Conservation (phyloP, 1,140 invertebrate genomes). For the Nautilus pompilius region DNA sequence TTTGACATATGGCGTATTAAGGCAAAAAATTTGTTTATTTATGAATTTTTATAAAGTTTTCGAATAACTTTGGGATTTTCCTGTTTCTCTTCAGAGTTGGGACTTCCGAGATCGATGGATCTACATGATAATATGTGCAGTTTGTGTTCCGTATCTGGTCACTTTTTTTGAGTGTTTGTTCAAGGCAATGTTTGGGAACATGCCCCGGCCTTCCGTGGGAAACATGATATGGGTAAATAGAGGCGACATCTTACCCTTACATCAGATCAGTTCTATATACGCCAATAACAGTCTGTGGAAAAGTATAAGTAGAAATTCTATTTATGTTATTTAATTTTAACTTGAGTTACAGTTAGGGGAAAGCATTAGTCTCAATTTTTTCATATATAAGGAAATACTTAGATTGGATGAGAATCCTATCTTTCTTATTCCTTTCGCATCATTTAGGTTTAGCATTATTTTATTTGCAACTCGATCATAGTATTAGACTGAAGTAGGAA, state of each 20-base stretch:
- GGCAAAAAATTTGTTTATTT: no score
- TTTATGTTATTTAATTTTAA: background rate
- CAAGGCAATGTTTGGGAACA: conserved; percentile 37
- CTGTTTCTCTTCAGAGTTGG: conserved; percentile 17
- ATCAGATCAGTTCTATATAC: background rate
- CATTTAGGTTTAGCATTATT: no score
- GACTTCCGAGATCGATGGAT: conserved; percentile 29
- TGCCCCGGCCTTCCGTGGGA: conserved; percentile 30
- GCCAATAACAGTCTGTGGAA: no score
- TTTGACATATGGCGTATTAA: no score
- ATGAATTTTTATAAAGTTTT: no score
- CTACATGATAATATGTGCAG: conserved; percentile 21
- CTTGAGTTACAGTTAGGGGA: background rate
- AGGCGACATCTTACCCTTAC: background rate
- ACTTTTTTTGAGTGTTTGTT: conserved; percentile 37
- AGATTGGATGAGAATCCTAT: no score
- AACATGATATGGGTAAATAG: conserved; percentile 30
- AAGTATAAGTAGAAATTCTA: background rate
- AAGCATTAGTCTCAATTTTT: no score
- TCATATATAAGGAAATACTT: no score
- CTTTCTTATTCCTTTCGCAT: no score
- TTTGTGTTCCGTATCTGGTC: conserved; percentile 26
- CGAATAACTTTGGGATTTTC: no score
- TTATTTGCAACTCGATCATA: no score
- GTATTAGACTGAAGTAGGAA: no score